These are phyloP conservation scores for Periophthalmodon schlosseri DNA, from an alignment of 2,113 vertebrate genomes.

Conservation along the genomic window DNA sequence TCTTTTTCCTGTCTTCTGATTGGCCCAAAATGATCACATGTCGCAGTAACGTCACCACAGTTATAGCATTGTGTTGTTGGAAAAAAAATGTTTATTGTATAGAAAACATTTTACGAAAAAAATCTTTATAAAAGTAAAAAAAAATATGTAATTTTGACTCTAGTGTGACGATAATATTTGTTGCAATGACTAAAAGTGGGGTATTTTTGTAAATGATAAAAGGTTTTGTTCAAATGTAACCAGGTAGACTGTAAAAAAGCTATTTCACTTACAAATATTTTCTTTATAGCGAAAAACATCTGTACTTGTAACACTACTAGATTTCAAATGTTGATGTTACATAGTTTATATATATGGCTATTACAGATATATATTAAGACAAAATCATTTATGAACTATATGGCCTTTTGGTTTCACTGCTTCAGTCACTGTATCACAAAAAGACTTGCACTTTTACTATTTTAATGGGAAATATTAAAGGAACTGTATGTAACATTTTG, in stretches of 20 bases:
- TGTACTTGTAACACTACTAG: constrained; percentile 72
- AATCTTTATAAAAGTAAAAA: constrained; percentile 61
- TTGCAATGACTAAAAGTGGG: constrained; percentile 81
- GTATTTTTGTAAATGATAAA: constrained; percentile 82
- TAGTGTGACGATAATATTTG: constrained; percentile 80
- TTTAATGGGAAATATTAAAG: constrained; percentile 46
- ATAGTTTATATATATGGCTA: constrained; percentile 66
- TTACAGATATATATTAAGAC: constrained; percentile 53
- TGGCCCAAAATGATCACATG: constrained; percentile 44
- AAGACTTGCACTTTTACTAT: constrained; percentile 74
- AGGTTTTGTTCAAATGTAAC: constrained; percentile 66
- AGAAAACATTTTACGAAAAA: constrained; percentile 78
- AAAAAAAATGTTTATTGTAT: constrained; percentile 76
- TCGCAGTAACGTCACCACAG: constrained; percentile 62
- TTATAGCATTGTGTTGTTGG: constrained; percentile 75
- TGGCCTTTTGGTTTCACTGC: constrained; percentile 58
- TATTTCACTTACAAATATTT: constrained; percentile 76
- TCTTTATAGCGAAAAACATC: constrained; percentile 68
- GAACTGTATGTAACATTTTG: too few species aligned
- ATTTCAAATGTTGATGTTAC: constrained; percentile 69
- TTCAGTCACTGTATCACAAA: constrained; percentile 61
- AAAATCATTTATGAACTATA: constrained; percentile 66
- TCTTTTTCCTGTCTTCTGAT: constrained; percentile 66
- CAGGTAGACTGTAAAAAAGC: constrained; percentile 76
- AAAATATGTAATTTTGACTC: constrained; percentile 79